Evolutionary conservation across 2,113 vertebrate genomes (phyloP).

Genomic region (Odocoileus hemionus): DNA sequence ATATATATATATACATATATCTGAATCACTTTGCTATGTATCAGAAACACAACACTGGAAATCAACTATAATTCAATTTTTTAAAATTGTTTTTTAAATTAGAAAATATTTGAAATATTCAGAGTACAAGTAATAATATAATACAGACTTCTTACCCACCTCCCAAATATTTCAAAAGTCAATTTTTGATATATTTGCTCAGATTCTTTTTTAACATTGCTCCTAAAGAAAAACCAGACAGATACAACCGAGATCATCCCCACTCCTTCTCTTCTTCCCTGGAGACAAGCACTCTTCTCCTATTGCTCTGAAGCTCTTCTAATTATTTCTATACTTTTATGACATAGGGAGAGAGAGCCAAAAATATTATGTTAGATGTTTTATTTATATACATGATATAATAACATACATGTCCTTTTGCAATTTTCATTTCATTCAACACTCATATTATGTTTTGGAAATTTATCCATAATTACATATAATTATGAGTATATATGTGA

Average conservation of each 20-base stretch:
- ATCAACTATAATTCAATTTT: background rate
- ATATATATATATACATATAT: background rate
- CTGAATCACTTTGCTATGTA: background rate
- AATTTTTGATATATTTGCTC: background rate
- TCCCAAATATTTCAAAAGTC: background rate
- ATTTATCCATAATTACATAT: background rate
- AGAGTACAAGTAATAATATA: background rate
- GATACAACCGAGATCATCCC: background rate
- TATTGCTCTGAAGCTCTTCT: background rate
- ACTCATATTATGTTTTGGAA: background rate
- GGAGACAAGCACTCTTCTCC: background rate
- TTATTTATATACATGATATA: background rate
- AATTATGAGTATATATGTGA: background rate
- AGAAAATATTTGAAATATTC: background rate
- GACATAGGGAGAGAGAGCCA: background rate
- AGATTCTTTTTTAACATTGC: background rate
- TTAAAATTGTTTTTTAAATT: background rate
- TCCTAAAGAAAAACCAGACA: background rate
- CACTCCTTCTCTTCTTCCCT: background rate
- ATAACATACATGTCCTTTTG: background rate
- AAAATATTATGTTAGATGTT: background rate
- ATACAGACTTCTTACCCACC: background rate
- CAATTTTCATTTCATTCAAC: conserved; percentile 7
- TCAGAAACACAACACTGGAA: background rate
- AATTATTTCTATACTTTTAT: background rate